Conservation (phyloP, 2,888 invertebrate species). For the Drosophila rellima region DNA sequence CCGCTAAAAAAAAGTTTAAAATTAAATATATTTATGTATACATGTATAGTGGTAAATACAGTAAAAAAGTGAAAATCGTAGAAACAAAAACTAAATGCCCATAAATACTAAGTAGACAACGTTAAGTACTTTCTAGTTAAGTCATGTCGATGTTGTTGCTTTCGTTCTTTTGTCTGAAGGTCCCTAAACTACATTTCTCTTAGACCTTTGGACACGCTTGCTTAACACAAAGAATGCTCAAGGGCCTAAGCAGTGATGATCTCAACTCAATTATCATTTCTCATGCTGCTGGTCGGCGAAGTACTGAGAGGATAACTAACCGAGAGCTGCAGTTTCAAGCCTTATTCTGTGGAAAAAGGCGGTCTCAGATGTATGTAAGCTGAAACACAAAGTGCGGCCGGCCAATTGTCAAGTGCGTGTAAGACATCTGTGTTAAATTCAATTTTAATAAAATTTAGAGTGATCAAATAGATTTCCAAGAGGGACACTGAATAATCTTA, state of each 20-base stretch:
- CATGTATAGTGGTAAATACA: neutral
- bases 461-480: slow-evolving; percentile 55
- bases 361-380: slow-evolving; percentile 64
- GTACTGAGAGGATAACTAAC: slow-evolving; percentile 21
- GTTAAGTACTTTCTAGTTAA: slow-evolving; percentile 73
- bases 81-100: slow-evolving; percentile 48
- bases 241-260: slow-evolving; percentile 64
- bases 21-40: neutral
- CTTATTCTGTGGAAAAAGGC: slow-evolving; percentile 76
- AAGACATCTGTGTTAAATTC: slow-evolving; percentile 74
- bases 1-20: slow-evolving; percentile 44
- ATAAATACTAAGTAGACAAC: slow-evolving; percentile 59
- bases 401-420: slow-evolving; percentile 67
- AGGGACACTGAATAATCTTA: neutral
- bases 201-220: slow-evolving; percentile 55
- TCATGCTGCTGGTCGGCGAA: slow-evolving; percentile 20
- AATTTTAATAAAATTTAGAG: slow-evolving; percentile 71
- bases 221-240: slow-evolving; percentile 49
- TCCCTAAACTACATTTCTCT: slow-evolving; percentile 14
- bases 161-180: slow-evolving; percentile 15
- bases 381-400: slow-evolving; percentile 71
- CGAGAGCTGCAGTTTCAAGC: slow-evolving; percentile 53
- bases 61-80: slow-evolving; percentile 2
- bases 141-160: slow-evolving; percentile 55
- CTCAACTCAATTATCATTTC: slow-evolving; percentile 69